A percentile compares a stretch with the other conserved stretches of the same genome.
Evolutionary conservation across 2,888 invertebrate genomes (phyloP).

Genomic region (Urechis unicinctus): DNA sequence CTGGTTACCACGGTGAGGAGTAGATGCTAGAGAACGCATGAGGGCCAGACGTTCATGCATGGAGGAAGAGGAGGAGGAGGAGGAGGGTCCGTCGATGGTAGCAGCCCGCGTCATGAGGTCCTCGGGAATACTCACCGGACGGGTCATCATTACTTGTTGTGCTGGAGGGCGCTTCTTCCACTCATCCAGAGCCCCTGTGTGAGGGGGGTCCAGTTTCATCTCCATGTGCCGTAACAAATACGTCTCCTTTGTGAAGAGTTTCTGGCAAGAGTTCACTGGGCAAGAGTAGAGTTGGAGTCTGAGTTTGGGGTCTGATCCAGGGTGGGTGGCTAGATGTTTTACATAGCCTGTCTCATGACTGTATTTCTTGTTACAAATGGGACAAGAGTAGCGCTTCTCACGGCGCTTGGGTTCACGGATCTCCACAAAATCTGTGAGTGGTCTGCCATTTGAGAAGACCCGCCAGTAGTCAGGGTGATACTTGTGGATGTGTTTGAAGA

Average conservation of each 20-base stretch:
- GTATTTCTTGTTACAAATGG: conserved; percentile 20
- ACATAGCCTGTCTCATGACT: conserved; percentile 20
- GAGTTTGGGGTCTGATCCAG: conserved; percentile 4
- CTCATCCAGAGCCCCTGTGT: conserved; percentile 12
- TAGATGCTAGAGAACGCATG: not conserved
- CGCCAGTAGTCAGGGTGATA: conserved; percentile 23
- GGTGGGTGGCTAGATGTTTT: conserved; percentile 21
- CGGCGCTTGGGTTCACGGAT: conserved; percentile 7
- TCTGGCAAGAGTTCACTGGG: conserved; percentile 15
- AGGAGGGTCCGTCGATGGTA: too few species aligned
- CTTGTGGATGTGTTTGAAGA: conserved; percentile 23
- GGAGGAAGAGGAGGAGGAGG: not conserved
- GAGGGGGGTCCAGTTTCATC: conserved; percentile 20
- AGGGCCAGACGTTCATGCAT: not conserved
- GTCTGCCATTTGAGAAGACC: conserved; percentile 21
- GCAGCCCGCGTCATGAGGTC: too few species aligned
- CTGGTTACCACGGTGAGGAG: not conserved
- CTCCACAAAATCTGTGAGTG: conserved; percentile 18
- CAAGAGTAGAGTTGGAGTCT: conserved; percentile 10
- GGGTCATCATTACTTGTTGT: not conserved
- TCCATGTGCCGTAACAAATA: conserved; percentile 22
- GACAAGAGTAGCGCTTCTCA: conserved; percentile 18
- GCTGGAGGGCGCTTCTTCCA: not conserved
- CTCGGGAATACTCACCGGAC: not conserved
- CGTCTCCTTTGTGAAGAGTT: conserved; percentile 21